Conservation (phyloP, 2,113 vertebrate species). For the Colaptes auratus region DNA sequence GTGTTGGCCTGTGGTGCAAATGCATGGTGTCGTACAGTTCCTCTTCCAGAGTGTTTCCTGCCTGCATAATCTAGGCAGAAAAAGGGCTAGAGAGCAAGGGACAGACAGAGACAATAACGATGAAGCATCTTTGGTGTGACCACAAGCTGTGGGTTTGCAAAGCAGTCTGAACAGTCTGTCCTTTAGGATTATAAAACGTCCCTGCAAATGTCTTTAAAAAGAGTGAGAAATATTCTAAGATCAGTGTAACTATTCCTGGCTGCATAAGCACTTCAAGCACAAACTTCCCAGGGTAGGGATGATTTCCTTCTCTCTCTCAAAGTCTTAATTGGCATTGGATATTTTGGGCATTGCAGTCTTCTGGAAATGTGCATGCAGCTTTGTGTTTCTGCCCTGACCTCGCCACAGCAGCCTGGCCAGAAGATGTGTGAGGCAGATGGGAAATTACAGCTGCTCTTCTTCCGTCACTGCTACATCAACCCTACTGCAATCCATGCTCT, state of each 20-base stretch:
- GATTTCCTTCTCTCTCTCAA: constrained; percentile 7
- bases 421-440: not conserved
- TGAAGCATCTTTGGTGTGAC: not conserved
- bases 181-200: not conserved
- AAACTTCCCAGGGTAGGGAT: not conserved
- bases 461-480: not conserved
- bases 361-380: constrained; percentile 20
- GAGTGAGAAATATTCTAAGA: not conserved
- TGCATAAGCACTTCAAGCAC: not conserved
- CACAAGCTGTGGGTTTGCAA: not conserved
- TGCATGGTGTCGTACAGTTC: not conserved
- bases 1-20: not conserved
- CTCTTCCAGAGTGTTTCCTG: not conserved
- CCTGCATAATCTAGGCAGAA: not conserved
- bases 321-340: constrained; percentile 14
- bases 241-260: not conserved
- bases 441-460: not conserved
- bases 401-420: not conserved
- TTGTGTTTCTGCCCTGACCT: not conserved
- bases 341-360: constrained; percentile 46
- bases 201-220: not conserved
- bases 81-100: not conserved
- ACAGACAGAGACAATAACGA: not conserved
- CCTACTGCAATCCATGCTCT: too few relatives aligned
- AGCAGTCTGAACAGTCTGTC: not conserved